Percentiles rank a stretch among this genome's conserved stretches.
Evolutionary conservation across 2,113 vertebrate genomes (phyloP).

Genomic region (Amphiprion percula): DNA sequence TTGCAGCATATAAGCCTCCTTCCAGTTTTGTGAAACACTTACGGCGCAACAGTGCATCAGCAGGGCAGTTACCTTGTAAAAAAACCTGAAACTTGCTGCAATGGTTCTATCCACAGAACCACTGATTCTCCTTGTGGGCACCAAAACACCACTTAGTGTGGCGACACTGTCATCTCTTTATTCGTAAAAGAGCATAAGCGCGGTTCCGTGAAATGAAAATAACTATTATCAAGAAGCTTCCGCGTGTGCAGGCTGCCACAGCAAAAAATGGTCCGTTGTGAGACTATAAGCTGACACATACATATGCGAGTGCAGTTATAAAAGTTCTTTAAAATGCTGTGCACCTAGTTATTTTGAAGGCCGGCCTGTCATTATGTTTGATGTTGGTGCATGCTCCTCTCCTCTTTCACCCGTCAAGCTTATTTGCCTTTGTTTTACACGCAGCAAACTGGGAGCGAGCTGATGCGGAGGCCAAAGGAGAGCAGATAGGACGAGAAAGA

Average conservation of each 20-base stretch:
- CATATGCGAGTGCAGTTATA: slow-evolving; percentile 58
- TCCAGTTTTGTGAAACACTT: slow-evolving; percentile 20
- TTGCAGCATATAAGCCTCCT: background rate
- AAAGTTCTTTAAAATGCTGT: slow-evolving; percentile 67
- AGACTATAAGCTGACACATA: slow-evolving; percentile 63
- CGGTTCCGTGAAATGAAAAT: slow-evolving; percentile 75
- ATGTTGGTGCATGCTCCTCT: slow-evolving; percentile 53
- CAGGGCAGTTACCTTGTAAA: slow-evolving; percentile 26
- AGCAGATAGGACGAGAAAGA: slow-evolving; percentile 8
- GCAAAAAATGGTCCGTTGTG: slow-evolving; percentile 63
- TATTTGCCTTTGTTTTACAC: slow-evolving; percentile 79
- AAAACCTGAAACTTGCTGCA: slow-evolving; percentile 30
- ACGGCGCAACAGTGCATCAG: slow-evolving; percentile 23
- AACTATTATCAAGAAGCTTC: slow-evolving; percentile 77
- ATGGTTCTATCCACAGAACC: slow-evolving; percentile 51
- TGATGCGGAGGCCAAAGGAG: slow-evolving; percentile 30
- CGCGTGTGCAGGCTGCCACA: slow-evolving; percentile 64
- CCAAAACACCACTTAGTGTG: slow-evolving; percentile 78
- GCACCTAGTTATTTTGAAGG: slow-evolving; percentile 71
- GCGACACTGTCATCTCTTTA: slow-evolving; percentile 73
- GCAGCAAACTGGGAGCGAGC: slow-evolving; percentile 31
- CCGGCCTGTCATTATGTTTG: slow-evolving; percentile 73
- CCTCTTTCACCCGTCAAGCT: slow-evolving; percentile 25
- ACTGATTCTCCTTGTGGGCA: slow-evolving; percentile 63
- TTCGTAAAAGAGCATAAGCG: slow-evolving; percentile 65